Percentiles rank a stretch among this genome's conserved stretches.
These are phyloP conservation scores for Drosophila dives DNA, from an alignment of 2,888 invertebrate genomes.

Conservation along the genomic window DNA sequence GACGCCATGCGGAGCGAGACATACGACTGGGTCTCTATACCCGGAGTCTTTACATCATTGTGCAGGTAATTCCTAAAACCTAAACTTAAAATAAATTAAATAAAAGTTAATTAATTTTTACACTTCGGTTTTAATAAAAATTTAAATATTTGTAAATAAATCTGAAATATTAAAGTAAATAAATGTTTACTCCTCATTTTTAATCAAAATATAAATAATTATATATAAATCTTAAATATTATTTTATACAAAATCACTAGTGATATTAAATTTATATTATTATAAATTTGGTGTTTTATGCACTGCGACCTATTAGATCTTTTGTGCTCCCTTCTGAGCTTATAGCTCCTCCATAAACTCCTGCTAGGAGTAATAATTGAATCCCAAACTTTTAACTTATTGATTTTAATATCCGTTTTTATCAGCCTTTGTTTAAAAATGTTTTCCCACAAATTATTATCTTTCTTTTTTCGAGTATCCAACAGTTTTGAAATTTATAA, in stretches of 20 bases:
- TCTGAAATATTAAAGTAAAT: not conserved
- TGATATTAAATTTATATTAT: too few relatives aligned
- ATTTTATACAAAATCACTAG: not conserved
- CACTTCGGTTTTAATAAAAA: not conserved
- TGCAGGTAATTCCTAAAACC: slow-evolving; percentile 87
- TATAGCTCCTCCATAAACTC: too few relatives aligned
- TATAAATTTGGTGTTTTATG: too few relatives aligned
- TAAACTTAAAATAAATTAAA: not conserved
- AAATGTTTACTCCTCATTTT: not conserved
- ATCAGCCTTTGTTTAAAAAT: not conserved
- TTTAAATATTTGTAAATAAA: not conserved
- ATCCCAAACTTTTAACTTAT: not conserved
- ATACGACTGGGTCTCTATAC: slow-evolving; percentile 92
- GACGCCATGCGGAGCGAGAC: slow-evolving; percentile 91
- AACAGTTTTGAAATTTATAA: too few relatives aligned
- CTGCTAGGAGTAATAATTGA: too few relatives aligned
- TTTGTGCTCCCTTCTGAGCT: too few relatives aligned
- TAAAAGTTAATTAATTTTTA: not conserved
- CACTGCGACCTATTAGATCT: too few relatives aligned
- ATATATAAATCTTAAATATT: not conserved
- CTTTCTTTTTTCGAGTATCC: too few relatives aligned
- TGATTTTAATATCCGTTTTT: too few relatives aligned
- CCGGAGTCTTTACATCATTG: slow-evolving; percentile 90
- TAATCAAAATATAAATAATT: not conserved
- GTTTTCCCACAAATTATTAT: too few relatives aligned